Evolutionary conservation across 2,888 invertebrate genomes (phyloP).

Genomic region (Spialia ferax): DNA sequence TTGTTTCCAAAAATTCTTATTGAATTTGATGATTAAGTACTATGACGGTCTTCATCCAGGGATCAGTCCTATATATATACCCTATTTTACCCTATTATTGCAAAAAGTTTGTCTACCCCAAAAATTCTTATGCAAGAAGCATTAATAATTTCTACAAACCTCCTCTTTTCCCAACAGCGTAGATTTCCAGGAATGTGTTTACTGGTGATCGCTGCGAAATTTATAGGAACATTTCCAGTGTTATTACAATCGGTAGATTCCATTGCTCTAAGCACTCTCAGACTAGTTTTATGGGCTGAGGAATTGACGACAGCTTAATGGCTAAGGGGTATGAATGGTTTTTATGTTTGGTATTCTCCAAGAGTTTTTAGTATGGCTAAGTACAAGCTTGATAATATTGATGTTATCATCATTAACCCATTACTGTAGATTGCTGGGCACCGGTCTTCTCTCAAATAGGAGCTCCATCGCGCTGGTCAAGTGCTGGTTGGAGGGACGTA

Average conservation of each 20-base stretch:
- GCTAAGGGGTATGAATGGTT: neutral
- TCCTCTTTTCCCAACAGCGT: neutral
- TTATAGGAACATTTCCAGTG: slow-evolving; percentile 16
- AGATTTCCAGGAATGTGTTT: slow-evolving; percentile 11
- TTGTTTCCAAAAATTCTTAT: no score
- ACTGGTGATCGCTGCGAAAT: slow-evolving; percentile 4
- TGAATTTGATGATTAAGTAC: no score
- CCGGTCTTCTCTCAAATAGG: no score
- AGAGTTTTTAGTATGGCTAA: neutral
- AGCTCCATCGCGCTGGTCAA: no score
- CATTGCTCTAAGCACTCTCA: slow-evolving; percentile 14
- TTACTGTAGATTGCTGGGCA: no score
- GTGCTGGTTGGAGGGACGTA: no score
- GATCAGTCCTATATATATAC: no score
- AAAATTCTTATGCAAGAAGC: neutral
- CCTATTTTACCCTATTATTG: no score
- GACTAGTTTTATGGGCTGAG: neutral
- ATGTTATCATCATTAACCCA: no score
- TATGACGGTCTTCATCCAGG: no score
- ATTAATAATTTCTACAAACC: slow-evolving; percentile 1
- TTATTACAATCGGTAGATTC: slow-evolving; percentile 9
- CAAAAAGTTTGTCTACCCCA: no score
- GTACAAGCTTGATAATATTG: no score
- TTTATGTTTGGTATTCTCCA: neutral
- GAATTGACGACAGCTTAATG: slow-evolving; percentile 5